Conservation (phyloP, 2,113 vertebrate genomes). For the Petrocephalus microphthalmus region DNA sequence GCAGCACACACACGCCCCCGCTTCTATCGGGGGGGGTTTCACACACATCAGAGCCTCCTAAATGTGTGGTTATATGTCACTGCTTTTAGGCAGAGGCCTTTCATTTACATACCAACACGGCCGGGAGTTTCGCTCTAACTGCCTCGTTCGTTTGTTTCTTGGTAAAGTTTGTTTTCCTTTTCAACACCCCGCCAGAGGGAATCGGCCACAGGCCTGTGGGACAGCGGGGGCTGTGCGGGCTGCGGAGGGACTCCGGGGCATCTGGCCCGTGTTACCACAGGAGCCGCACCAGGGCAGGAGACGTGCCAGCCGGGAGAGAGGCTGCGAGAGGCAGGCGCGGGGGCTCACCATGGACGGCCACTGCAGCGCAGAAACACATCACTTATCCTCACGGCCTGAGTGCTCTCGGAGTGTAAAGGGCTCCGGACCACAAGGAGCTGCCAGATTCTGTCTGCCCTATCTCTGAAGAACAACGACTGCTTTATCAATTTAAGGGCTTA, state of each 20-base stretch:
- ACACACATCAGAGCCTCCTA: background rate
- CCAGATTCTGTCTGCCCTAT: background rate
- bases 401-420: background rate
- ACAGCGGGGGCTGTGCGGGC: constrained; percentile 21
- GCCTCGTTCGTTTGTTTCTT: constrained; percentile 39
- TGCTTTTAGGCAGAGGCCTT: constrained; percentile 24
- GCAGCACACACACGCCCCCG: background rate
- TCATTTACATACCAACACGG: constrained; percentile 30
- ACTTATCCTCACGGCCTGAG: constrained; percentile 18
- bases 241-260: constrained; percentile 34
- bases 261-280: constrained; percentile 32
- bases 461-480: background rate
- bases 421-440: background rate
- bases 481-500: background rate
- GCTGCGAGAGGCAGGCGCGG: constrained; percentile 57
- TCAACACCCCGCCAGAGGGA: constrained; percentile 24
- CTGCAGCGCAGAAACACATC: constrained; percentile 50
- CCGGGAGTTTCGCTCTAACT: constrained; percentile 25
- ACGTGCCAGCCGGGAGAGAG: constrained; percentile 52
- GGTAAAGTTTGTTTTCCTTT: constrained; percentile 23
- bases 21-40: background rate
- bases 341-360: constrained; percentile 50
- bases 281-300: constrained; percentile 40
- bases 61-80: background rate
- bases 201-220: constrained; percentile 25